A percentile compares a stretch with the other conserved stretches of the same genome.
Conservation (phyloP, 1,140 invertebrate species). For the Anoplolepis gracilipes region DNA sequence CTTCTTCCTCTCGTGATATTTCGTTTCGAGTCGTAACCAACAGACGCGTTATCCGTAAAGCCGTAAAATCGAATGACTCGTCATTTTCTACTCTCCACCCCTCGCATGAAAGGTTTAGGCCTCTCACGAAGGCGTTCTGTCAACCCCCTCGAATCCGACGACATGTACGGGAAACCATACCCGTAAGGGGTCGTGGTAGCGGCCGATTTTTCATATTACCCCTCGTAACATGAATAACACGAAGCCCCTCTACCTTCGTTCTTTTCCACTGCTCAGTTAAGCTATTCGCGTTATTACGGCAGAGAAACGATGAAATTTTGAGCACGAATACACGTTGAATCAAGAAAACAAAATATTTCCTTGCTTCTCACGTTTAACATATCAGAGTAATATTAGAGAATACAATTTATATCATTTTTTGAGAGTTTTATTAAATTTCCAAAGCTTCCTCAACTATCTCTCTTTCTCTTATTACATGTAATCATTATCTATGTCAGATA, state of each 20-base stretch:
- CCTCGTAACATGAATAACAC: slow-evolving; percentile 55
- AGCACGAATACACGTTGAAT: slow-evolving; percentile 45
- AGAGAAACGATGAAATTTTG: slow-evolving; percentile 52
- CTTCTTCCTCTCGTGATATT: slow-evolving; percentile 49
- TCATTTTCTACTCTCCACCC: slow-evolving; percentile 55
- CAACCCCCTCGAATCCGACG: slow-evolving; percentile 33
- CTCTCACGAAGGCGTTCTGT: slow-evolving; percentile 24
- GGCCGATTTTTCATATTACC: slow-evolving; percentile 53
- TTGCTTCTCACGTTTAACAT: background rate
- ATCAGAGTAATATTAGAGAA: background rate
- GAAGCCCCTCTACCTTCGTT: background rate
- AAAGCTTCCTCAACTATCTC: too few species aligned
- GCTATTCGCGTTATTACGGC: slow-evolving; percentile 36
- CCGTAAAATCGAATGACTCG: slow-evolving; percentile 69
- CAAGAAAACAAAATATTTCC: slow-evolving; percentile 16
- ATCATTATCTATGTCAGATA: background rate
- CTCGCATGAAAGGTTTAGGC: slow-evolving; percentile 28
- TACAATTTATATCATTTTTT: background rate
- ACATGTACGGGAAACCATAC: slow-evolving; percentile 11
- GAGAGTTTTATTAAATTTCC: background rate
- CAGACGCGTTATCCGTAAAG: slow-evolving; percentile 65
- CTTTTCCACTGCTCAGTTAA: background rate
- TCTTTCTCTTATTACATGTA: too few species aligned
- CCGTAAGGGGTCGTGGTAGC: background rate
- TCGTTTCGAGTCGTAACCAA: slow-evolving; percentile 64